Evolutionary conservation across 2,113 vertebrate genomes (phyloP).

Genomic region (Erythrolamprus reginae): DNA sequence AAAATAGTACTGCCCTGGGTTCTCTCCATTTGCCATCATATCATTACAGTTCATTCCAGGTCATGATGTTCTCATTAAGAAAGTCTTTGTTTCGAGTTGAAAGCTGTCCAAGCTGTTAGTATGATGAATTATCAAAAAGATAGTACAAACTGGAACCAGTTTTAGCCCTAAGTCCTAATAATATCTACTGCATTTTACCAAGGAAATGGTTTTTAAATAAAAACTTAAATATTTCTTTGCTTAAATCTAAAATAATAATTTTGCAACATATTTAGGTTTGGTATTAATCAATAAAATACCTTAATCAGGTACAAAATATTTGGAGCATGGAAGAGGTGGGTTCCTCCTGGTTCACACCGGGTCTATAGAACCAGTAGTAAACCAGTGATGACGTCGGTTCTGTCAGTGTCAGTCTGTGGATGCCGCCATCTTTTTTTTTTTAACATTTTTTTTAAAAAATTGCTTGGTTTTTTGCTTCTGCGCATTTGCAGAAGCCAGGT

Average conservation of each 20-base stretch:
- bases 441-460: too few relatives aligned
- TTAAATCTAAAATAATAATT: not conserved
- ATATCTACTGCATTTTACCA: not conserved
- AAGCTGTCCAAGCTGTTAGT: not conserved
- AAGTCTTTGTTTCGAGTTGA: not conserved
- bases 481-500: too few relatives aligned
- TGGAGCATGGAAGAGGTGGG: not conserved
- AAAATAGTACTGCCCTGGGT: not conserved
- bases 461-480: too few relatives aligned
- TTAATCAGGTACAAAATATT: not conserved
- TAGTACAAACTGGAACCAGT: not conserved
- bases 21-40: not conserved
- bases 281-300: not conserved
- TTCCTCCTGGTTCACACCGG: too few relatives aligned
- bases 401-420: too few relatives aligned
- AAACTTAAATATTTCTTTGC: not conserved
- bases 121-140: not conserved
- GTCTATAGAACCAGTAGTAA: too few relatives aligned
- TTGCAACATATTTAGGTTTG: not conserved
- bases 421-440: too few relatives aligned
- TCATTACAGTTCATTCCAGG: not conserved
- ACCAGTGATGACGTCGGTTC: too few relatives aligned
- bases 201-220: not conserved
- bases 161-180: not conserved
- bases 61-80: not conserved